Evolutionary conservation across 2,797 vertebrate species (phyloP), one percentile per base, ranked within the genome.

Genomic region (Sorex maritimensis): DNA sequence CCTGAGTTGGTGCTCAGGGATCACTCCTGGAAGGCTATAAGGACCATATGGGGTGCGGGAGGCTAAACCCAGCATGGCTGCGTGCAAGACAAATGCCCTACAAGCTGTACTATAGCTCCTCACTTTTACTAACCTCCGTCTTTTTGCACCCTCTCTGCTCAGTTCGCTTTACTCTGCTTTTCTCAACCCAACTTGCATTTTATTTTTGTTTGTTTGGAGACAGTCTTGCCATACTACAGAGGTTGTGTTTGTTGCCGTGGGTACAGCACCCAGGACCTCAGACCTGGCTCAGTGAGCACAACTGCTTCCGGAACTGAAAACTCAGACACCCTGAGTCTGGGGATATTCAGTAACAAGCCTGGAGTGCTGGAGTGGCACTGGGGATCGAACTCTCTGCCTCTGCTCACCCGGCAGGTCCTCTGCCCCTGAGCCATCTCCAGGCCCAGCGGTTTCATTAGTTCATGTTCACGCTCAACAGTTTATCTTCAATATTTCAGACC

Each of bases 401-500:
- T 67, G 28, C 26, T 28, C 26, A 12, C 7, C 17, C 19, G 6
- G 7, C 28, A 26, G 28, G 10, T 23, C 4, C 10, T 67, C 28
- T 67, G 21, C 10, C 65, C 26, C 24, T 67, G 65, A 26, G 28
- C 24, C 65, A 65, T 28, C 63, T 26, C 63, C 63, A 67, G 65
- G 8, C 21, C 21, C 58, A 19, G 19, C 58, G 63, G 23, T 84
- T 86, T 81, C 69, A 46, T 74, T 93, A n/a, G 81, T 34, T 79
- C 75, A 73, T 75, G 44, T 8, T 78, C 26, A 55, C 67, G 81
- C 85, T 58, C n/a, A 52, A 11, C 14, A 23, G 21, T 81, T 92
- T 78, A 55, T 93, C 63, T 85, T 93, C 58, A 71, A n/a, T 86
- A 67, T 88, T 92, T 86, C 52, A 92, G 63, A 81, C 24, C 21